phyloP scores from a whole-genome alignment of 2,888 invertebrate species.

The Thera britannica region DNA sequence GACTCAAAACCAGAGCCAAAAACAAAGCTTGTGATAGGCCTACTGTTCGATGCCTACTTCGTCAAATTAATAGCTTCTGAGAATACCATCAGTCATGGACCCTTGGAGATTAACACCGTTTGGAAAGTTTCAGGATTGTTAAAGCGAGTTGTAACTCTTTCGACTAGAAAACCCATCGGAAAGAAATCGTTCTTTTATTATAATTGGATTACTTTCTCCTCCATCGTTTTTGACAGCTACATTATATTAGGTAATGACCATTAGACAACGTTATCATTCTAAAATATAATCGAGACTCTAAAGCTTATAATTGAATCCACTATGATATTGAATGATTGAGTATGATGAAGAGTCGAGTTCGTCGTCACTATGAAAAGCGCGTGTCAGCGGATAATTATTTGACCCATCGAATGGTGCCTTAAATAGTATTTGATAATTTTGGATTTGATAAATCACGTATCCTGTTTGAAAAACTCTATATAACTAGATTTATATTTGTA shows the following conservation, averaged over 20 bases:
- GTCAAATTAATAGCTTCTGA: not conserved
- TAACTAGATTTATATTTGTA: too few species aligned
- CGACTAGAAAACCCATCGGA: not conserved
- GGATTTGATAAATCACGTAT: too few species aligned
- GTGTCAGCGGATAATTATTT: not conserved
- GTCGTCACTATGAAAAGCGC: not conserved
- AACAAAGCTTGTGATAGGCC: too few species aligned
- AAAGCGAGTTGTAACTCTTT: not conserved
- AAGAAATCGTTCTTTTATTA: not conserved
- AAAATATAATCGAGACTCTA: too few species aligned
- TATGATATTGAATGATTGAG: slow-evolving; percentile 9
- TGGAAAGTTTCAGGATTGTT: not conserved
- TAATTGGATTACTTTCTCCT: not conserved
- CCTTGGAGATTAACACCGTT: not conserved
- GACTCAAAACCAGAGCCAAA: too few species aligned
- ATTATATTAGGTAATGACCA: too few species aligned
- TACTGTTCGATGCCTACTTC: not conserved
- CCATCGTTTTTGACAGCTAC: not conserved
- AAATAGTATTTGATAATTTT: too few species aligned
- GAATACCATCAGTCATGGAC: not conserved
- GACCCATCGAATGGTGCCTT: too few species aligned
- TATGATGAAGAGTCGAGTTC: slow-evolving; percentile 1
- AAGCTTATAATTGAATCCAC: not conserved
- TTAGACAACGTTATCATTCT: too few species aligned
- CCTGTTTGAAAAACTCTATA: too few species aligned